A percentile compares a stretch with the other conserved stretches of the same genome.
Evolutionary conservation across 2,888 invertebrate species (phyloP).

Genomic region (Ditylenchus weischeri): DNA sequence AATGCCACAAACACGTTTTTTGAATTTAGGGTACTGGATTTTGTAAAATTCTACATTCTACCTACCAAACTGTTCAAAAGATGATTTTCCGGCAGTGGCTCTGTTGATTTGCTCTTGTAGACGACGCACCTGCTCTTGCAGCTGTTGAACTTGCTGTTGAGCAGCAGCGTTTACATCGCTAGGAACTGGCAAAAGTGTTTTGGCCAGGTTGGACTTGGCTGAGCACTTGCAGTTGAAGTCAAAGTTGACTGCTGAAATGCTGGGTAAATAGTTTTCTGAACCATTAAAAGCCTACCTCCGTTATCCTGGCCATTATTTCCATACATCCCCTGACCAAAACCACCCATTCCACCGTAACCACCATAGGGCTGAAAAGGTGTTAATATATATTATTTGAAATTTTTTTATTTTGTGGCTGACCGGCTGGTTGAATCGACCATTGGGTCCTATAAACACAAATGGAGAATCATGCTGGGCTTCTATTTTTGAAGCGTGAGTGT

Average conservation of each 20-base stretch:
- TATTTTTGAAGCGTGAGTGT: neutral
- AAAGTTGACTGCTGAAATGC: conserved; percentile 35
- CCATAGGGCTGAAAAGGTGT: neutral
- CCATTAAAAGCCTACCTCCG: neutral
- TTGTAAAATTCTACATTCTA: neutral
- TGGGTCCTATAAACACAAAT: neutral
- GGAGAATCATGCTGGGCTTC: conserved; percentile 6
- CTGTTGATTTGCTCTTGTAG: conserved; percentile 51
- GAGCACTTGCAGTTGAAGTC: conserved; percentile 42
- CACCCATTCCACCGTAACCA: neutral
- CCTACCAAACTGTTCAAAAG: conserved; percentile 53
- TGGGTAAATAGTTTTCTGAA: neutral
- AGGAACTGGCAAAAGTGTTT: conserved; percentile 32
- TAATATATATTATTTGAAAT: neutral
- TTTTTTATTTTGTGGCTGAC: neutral
- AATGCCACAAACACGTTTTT: too few species aligned
- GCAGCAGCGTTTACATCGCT: conserved; percentile 49
- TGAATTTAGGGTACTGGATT: neutral
- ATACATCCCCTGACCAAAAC: conserved; percentile 1
- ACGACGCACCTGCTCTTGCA: conserved; percentile 47
- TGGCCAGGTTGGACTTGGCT: conserved; percentile 35
- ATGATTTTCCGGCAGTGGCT: conserved; percentile 44
- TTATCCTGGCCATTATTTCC: neutral
- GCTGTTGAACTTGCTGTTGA: conserved; percentile 55
- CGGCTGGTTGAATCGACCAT: conserved; percentile 5